These are phyloP conservation scores for Anoplophora glabripennis DNA, from an alignment of 1,140 invertebrate genomes.

Conservation along the genomic window DNA sequence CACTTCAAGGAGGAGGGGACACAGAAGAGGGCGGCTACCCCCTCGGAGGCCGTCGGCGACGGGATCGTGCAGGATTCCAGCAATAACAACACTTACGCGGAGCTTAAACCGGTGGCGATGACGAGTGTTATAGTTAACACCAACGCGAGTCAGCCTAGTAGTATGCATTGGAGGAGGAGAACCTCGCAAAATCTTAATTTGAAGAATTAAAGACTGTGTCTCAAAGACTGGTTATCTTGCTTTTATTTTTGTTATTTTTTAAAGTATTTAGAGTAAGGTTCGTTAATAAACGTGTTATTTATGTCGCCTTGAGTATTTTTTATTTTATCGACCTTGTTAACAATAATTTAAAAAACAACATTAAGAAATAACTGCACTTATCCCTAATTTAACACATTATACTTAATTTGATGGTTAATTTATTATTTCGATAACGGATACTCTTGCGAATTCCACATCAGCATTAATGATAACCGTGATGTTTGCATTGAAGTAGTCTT, in stretches of 20 bases:
- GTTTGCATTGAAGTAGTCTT: conserved; percentile 36
- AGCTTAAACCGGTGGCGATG: conserved; percentile 23
- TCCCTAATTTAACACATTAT: too few species aligned
- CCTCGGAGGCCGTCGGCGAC: not conserved
- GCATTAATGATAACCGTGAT: conserved; percentile 20
- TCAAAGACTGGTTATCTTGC: too few species aligned
- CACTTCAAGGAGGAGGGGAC: conserved; percentile 20
- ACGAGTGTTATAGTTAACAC: conserved; percentile 43
- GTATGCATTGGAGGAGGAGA: conserved; percentile 40
- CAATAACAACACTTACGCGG: conserved; percentile 18
- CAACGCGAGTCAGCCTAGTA: conserved; percentile 21
- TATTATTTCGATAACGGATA: conserved; percentile 15
- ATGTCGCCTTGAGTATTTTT: too few species aligned
- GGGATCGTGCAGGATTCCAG: conserved; percentile 7
- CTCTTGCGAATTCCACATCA: conserved; percentile 8
- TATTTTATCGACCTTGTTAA: too few species aligned
- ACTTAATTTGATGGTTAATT: too few species aligned
- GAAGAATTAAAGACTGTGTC: conserved; percentile 25
- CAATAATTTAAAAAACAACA: too few species aligned
- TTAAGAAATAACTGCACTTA: too few species aligned
- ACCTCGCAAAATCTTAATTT: conserved; percentile 36
- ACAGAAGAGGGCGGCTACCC: not conserved
- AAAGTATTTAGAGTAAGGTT: too few species aligned
- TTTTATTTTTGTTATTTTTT: too few species aligned
- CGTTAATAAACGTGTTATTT: too few species aligned